Evolutionary conservation across 1,140 invertebrate species (phyloP).

Genomic region (Atta texana): DNA sequence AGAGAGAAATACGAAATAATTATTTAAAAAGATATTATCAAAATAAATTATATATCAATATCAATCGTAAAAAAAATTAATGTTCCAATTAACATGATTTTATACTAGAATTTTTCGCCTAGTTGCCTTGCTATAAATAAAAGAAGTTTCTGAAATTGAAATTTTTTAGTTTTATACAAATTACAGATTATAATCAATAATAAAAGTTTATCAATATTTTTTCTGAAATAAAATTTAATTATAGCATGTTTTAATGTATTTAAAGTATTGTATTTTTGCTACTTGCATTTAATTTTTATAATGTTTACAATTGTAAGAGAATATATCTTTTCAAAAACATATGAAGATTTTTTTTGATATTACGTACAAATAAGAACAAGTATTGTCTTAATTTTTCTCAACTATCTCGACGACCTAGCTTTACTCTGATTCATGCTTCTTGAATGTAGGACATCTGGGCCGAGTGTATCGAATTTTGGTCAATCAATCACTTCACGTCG

Average conservation of each 20-base stretch:
- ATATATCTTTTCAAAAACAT: not conserved
- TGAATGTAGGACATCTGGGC: conserved; percentile 64
- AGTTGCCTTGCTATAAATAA: not conserved
- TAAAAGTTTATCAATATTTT: not conserved
- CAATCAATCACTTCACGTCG: conserved; percentile 58
- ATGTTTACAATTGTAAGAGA: not conserved
- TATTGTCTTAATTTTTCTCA: not conserved
- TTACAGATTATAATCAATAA: not conserved
- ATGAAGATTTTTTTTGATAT: not conserved
- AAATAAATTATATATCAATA: not conserved
- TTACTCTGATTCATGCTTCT: conserved; percentile 11
- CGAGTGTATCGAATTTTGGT: conserved; percentile 35
- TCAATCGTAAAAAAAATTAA: not conserved
- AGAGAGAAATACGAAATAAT: not conserved
- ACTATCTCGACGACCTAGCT: not conserved
- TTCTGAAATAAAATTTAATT: not conserved
- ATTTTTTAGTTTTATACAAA: not conserved
- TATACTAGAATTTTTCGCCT: not conserved
- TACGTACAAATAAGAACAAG: not conserved
- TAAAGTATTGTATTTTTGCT: not conserved
- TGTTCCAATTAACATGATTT: not conserved
- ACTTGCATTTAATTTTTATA: not conserved
- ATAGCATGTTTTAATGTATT: not conserved
- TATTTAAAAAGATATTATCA: not conserved
- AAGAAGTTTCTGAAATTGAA: not conserved